Conservation (phyloP, 2,113 vertebrate genomes). For the Ramphastos sulfuratus region DNA sequence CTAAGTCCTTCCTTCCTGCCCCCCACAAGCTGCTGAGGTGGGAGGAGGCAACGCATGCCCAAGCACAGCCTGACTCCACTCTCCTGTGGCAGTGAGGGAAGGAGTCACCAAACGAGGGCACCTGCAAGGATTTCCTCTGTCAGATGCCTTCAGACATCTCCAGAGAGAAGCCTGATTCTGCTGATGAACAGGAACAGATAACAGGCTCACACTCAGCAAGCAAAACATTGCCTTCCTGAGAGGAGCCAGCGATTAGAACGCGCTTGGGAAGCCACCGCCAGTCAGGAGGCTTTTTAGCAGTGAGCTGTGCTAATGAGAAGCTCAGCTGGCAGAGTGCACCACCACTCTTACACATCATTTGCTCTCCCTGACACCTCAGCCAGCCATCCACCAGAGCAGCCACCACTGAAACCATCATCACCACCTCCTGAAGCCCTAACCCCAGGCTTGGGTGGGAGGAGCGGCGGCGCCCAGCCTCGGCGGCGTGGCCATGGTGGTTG, state of each 20-base stretch:
- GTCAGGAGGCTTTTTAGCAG: background rate
- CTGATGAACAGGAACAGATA: background rate
- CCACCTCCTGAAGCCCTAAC: background rate
- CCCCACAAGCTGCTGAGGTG: no score
- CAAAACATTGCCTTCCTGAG: slow-evolving; percentile 47
- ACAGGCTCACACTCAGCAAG: background rate
- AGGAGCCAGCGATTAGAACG: slow-evolving; percentile 23
- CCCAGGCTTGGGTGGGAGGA: background rate
- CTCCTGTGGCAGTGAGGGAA: background rate
- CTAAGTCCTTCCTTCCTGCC: no score
- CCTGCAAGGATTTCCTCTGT: background rate
- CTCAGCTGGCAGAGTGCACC: slow-evolving; percentile 11
- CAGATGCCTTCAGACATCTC: background rate
- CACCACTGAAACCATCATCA: background rate
- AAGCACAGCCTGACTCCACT: background rate
- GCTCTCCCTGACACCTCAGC: background rate
- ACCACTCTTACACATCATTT: slow-evolving; percentile 18
- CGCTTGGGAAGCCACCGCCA: background rate
- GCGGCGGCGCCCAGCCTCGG: no score
- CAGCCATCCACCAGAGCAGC: slow-evolving; percentile 15
- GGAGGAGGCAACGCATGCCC: no score
- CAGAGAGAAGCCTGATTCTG: background rate
- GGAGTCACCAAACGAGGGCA: background rate
- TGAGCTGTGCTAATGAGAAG: slow-evolving; percentile 8
- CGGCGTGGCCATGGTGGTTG: background rate